These are phyloP conservation scores for Raja brachyura DNA, from an alignment of 2,113 vertebrate genomes.

Conservation along the genomic window DNA sequence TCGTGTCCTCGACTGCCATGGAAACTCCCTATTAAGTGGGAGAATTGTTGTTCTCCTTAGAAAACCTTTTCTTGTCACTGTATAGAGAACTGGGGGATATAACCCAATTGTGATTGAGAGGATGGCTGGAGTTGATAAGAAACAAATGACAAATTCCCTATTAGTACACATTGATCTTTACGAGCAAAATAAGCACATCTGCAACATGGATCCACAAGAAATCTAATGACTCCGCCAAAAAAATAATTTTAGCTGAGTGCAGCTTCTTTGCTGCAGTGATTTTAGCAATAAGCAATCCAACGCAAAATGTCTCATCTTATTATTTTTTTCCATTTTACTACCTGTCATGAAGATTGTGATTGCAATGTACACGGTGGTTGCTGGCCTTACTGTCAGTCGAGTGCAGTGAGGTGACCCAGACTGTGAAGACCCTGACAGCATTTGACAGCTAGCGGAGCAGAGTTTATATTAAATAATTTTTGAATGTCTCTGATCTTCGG, in stretches of 20 bases:
- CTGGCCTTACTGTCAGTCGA: neutral
- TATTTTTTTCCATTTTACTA: neutral
- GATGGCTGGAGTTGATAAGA: neutral
- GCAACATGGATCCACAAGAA: neutral
- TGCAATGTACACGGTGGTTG: neutral
- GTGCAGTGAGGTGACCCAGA: no score
- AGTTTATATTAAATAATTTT: no score
- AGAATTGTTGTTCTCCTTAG: neutral
- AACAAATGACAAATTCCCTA: neutral
- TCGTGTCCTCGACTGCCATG: no score
- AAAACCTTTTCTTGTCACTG: neutral
- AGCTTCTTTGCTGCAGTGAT: neutral
- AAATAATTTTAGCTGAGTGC: neutral
- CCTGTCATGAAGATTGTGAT: neutral
- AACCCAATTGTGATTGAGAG: neutral
- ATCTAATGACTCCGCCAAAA: neutral
- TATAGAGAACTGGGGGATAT: neutral
- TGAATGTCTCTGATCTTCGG: no score
- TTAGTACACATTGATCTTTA: neutral
- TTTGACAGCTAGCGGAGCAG: no score
- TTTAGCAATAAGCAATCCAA: neutral
- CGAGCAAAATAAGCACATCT: neutral
- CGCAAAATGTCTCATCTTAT: neutral
- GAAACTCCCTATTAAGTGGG: neutral
- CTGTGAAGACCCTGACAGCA: no score